Evolutionary conservation across 2,113 vertebrate species (phyloP).

Genomic region (Muntiacus reevesi): DNA sequence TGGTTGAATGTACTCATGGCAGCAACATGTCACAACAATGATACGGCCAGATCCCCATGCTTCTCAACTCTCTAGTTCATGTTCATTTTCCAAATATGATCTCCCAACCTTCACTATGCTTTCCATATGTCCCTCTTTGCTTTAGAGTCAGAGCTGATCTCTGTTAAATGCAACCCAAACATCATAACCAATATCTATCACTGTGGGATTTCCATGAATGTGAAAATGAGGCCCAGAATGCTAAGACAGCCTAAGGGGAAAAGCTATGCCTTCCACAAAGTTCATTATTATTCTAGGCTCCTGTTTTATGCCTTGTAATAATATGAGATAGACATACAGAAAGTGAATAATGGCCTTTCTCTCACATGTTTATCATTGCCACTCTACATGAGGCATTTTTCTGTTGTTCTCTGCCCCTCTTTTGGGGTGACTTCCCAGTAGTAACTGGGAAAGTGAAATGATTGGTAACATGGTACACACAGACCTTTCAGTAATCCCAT

Average conservation of each 20-base stretch:
- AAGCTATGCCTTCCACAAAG: background rate
- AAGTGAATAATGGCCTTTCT: background rate
- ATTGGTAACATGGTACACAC: background rate
- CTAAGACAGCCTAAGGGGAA: background rate
- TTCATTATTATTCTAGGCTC: background rate
- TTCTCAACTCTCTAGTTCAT: background rate
- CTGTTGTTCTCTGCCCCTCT: background rate
- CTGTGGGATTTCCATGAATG: background rate
- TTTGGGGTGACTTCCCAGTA: background rate
- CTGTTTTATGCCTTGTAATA: slow-evolving; percentile 17
- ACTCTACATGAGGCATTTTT: background rate
- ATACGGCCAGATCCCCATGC: background rate
- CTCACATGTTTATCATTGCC: background rate
- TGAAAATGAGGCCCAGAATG: background rate
- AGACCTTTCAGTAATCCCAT: background rate
- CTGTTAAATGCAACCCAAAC: background rate
- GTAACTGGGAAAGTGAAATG: background rate
- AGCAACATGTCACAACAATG: too few species aligned
- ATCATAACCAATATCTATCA: background rate
- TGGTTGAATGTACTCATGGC: background rate
- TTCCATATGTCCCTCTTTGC: background rate
- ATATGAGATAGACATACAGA: background rate
- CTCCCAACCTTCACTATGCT: background rate
- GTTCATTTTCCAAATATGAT: background rate
- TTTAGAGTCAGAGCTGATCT: background rate